Conservation (phyloP, 2,888 invertebrate species). For the Pseudococcus jackbeardsleyi region DNA sequence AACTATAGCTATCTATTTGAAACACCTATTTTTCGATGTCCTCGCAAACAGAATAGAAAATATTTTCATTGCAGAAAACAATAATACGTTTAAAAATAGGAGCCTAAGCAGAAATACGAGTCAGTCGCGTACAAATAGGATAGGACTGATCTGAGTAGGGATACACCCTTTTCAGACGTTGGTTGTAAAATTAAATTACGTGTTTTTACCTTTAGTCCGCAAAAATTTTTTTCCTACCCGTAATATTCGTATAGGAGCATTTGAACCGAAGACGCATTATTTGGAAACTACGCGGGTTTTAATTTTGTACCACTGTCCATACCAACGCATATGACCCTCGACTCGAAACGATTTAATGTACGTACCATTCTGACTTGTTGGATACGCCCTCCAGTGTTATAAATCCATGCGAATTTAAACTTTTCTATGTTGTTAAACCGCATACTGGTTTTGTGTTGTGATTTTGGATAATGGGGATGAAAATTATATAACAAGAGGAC, state of each 20-base stretch:
- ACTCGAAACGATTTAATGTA: constrained; percentile 24
- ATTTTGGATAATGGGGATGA: constrained; percentile 45
- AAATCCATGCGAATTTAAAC: constrained; percentile 43
- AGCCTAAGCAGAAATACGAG: neutral
- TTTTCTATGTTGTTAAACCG: constrained; percentile 48
- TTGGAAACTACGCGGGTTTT: constrained; percentile 40
- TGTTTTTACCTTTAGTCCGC: constrained; percentile 50
- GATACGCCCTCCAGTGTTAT: constrained; percentile 39
- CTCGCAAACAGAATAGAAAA: neutral
- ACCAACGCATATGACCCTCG: constrained; percentile 22
- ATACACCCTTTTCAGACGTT: constrained; percentile 45
- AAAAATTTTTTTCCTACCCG: neutral
- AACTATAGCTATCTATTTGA: too few species aligned
- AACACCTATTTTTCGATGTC: too few species aligned
- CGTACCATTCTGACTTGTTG: constrained; percentile 50
- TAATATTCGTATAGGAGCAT: neutral
- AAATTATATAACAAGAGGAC: constrained; percentile 41
- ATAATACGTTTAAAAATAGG: neutral
- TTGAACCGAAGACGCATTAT: constrained; percentile 47
- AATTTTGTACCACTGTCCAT: constrained; percentile 43
- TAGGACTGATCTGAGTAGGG: neutral
- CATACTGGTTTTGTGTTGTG: constrained; percentile 48
- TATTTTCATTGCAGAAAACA: neutral
- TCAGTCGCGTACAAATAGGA: neutral
- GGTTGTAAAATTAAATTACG: constrained; percentile 6